A percentile compares a stretch with the other conserved stretches of the same genome.
These are phyloP conservation scores for Pollenia griseotomentosa DNA, from an alignment of 2,888 invertebrate genomes.

Conservation along the genomic window DNA sequence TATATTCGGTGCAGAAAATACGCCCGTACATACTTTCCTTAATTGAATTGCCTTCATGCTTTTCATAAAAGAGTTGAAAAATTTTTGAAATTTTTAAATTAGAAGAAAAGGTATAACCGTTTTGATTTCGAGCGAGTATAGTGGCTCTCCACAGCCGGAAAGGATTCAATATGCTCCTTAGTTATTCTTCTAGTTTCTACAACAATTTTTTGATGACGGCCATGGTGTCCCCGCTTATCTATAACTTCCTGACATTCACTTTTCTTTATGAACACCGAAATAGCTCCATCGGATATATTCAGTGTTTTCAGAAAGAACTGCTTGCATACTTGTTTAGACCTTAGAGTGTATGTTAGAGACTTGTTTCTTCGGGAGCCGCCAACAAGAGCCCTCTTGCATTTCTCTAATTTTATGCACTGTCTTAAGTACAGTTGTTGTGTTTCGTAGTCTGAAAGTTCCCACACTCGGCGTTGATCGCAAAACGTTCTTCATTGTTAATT, in stretches of 20 bases:
- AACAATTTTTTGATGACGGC: too few species aligned
- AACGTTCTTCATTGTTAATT: constrained; percentile 10
- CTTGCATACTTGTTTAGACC: constrained; percentile 22
- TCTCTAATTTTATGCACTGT: constrained; percentile 29
- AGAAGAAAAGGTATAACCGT: constrained; percentile 38
- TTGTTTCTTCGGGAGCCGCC: constrained; percentile 23
- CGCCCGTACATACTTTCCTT: background rate
- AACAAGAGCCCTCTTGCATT: constrained; percentile 35
- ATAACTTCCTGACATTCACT: background rate
- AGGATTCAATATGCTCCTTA: background rate
- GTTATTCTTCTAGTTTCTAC: too few species aligned
- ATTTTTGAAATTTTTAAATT: constrained; percentile 31
- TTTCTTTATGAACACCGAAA: constrained; percentile 39
- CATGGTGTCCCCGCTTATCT: too few species aligned
- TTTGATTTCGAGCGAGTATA: constrained; percentile 33
- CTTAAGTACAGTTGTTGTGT: constrained; percentile 26
- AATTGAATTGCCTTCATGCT: background rate
- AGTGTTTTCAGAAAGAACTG: constrained; percentile 32
- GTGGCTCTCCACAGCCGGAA: constrained; percentile 34
- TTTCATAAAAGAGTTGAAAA: constrained; percentile 4
- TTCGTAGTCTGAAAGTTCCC: constrained; percentile 34
- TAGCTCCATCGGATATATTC: constrained; percentile 31
- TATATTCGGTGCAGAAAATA: constrained; percentile 23
- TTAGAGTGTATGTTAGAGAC: constrained; percentile 23
- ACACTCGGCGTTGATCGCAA: constrained; percentile 26